Base-by-base conservation (phyloP, 1,140 invertebrate genomes). In the Saccostrea cuccullata region DNA sequence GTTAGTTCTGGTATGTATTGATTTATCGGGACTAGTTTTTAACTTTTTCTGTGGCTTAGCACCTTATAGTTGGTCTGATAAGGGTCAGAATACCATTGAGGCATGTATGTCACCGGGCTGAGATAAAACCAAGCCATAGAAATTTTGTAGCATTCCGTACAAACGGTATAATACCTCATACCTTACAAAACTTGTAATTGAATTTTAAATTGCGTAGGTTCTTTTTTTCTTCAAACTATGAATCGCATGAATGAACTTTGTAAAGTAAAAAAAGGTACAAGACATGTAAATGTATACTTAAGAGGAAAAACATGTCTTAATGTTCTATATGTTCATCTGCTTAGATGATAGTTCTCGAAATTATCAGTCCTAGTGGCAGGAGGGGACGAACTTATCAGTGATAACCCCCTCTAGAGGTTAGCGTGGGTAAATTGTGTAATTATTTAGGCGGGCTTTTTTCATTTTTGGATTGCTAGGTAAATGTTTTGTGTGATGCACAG, bases 381-480 rank as follows among this genome's bases (percentile, higher is more conserved):
- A 73, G 26, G 30, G 70, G 70, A 73, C 70, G 11, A 30, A 30
- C 36, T 73, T 73, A 73, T 73, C 26, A 30, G 30, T 26, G 70
- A 73, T 73, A 73, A 73, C 70, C 70, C 26, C 70, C 23, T 17
- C 23, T 73, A 30, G 70, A 73, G 70, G 70, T 73, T 73, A 73
- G 70, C 70, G 70, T 73, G 70, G 70, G 70, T 73, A 73, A 73
- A 73, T 73, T 73, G 70, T 36, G 30, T 36, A 73, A 73, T 73
- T 23, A 73, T 73, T 73, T 73, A 73, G 70, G 70, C 70, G 70
- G 70, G 70, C 23, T 67, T 67, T 73, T 73, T 73, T 73, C 70
- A 73, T 73, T 73, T 73, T 73, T 73, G 70, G 70, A 73, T 73
- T 73, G 70, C 70, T 73, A 40, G 70, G 70, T 73, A 73, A 73